These are phyloP conservation scores for Cerastis rubricosa DNA, from an alignment of 2,888 invertebrate species.

Conservation along the genomic window DNA sequence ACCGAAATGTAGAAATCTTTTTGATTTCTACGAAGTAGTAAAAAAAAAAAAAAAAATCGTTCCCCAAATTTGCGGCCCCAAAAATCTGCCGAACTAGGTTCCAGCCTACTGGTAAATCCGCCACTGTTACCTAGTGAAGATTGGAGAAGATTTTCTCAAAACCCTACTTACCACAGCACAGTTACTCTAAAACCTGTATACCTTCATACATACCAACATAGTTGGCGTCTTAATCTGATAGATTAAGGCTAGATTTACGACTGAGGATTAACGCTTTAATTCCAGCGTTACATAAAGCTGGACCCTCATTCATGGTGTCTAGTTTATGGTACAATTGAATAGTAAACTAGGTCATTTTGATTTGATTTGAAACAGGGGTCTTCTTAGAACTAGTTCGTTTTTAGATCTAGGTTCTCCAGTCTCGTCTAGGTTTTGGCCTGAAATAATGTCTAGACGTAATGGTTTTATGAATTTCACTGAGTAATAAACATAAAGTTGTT, in stretches of 20 bases:
- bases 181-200: constrained; percentile 16
- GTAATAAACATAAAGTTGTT: too few relatives aligned
- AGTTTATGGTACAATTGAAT: constrained; percentile 48
- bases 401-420: too few relatives aligned
- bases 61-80: too few relatives aligned
- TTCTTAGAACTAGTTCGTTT: background rate
- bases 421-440: background rate
- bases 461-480: too few relatives aligned
- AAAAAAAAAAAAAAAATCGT: too few relatives aligned
- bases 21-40: too few relatives aligned
- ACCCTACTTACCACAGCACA: background rate
- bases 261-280: constrained; percentile 59
- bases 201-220: constrained; percentile 17
- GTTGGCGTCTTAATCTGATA: constrained; percentile 51
- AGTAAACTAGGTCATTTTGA: constrained; percentile 31
- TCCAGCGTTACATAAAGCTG: constrained; percentile 58
- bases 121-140: constrained; percentile 9
- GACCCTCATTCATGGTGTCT: constrained; percentile 41
- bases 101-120: too few relatives aligned
- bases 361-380: constrained; percentile 6
- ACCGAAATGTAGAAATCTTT: too few relatives aligned
- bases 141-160: background rate
- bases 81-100: too few relatives aligned
- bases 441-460: background rate
- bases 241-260: constrained; percentile 63